A percentile compares a stretch with the other conserved stretches of the same genome.
These are phyloP conservation scores for Neria commutata DNA, from an alignment of 2,888 invertebrate species.

Conservation along the genomic window DNA sequence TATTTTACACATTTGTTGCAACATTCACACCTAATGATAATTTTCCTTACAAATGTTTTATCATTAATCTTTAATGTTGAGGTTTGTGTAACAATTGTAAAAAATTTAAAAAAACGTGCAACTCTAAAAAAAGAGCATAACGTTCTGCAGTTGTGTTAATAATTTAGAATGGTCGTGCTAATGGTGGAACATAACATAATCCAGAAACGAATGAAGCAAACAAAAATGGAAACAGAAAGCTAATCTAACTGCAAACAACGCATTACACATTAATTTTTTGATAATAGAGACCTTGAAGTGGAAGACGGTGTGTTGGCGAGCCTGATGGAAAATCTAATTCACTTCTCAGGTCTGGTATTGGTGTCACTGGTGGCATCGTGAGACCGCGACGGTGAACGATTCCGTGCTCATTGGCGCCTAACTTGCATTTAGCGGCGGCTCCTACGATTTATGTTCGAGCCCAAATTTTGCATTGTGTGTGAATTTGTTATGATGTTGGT, in stretches of 20 bases:
- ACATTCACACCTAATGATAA: no score
- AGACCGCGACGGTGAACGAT: conserved; percentile 84
- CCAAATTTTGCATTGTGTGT: not conserved
- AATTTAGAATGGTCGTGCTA: no score
- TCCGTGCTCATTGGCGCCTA: conserved; percentile 79
- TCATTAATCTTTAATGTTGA: no score
- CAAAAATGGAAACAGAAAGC: conserved; percentile 1
- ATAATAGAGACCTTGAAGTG: conserved; percentile 60
- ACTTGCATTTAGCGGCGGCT: conserved; percentile 52
- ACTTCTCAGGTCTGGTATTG: conserved; percentile 85
- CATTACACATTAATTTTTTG: no score
- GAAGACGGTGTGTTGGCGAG: conserved; percentile 60
- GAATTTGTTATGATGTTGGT: not conserved
- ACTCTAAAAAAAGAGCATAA: no score
- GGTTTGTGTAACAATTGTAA: no score
- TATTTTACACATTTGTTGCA: no score
- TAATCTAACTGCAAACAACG: not conserved
- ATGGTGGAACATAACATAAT: conserved; percentile 5
- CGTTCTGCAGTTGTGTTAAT: no score
- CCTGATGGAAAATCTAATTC: conserved; percentile 59
- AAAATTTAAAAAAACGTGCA: no score
- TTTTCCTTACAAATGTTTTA: no score
- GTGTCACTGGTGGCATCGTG: conserved; percentile 80
- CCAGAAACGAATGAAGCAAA: not conserved
- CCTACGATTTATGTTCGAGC: conserved; percentile 36